These are phyloP conservation scores for Pelecanus crispus DNA, from an alignment of 2,113 vertebrate species.

Conservation along the genomic window DNA sequence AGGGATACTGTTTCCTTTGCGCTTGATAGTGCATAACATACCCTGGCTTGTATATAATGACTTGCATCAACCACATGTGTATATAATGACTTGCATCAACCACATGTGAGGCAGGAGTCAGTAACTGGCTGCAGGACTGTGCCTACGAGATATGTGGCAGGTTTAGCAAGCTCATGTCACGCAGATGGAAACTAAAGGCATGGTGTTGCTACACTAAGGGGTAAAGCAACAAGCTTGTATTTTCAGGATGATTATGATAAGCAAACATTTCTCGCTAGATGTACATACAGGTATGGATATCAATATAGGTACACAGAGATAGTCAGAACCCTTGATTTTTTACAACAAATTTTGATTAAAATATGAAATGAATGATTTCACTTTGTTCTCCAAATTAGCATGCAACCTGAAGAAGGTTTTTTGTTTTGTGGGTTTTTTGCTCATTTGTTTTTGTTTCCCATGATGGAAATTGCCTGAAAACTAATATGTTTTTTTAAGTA, in stretches of 20 bases:
- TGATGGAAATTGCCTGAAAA: background rate
- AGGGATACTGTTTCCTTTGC: background rate
- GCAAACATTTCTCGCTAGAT: background rate
- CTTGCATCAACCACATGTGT: background rate
- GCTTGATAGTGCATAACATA: background rate
- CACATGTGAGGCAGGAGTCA: background rate
- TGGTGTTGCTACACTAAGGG: background rate
- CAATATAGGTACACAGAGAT: background rate
- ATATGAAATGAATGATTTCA: background rate
- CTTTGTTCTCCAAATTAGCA: background rate
- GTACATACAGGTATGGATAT: background rate
- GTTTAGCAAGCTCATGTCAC: background rate
- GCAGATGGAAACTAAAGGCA: background rate
- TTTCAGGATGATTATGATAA: background rate
- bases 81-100: background rate
- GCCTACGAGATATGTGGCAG: background rate
- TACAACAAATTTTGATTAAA: background rate
- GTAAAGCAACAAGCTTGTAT: background rate
- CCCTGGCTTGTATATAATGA: background rate
- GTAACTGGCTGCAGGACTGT: background rate
- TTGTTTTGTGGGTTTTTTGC: background rate
- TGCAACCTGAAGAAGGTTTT: background rate
- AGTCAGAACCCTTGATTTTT: background rate
- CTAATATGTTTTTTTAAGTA: background rate
- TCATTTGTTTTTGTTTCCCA: background rate